A percentile compares a stretch with the other conserved stretches of the same genome.
phyloP scores from a whole-genome alignment of 30 jellyfish, hydroid and myxozoan genomes.

The Catostylus mosaicus region DNA sequence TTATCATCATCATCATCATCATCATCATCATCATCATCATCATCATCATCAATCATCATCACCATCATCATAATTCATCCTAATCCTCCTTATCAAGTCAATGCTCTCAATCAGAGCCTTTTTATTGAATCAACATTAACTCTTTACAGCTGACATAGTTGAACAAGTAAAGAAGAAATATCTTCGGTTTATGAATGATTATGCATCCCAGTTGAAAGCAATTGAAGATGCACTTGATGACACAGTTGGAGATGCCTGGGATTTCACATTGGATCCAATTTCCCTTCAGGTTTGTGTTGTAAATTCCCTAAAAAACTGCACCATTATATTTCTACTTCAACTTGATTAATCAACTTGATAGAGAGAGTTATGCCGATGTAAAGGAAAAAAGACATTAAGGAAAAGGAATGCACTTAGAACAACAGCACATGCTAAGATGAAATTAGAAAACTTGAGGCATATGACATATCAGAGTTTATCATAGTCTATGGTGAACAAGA shows the following conservation, averaged over 20 bases:
- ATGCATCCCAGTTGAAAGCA: constrained; percentile 94
- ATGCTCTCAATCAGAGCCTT: not conserved
- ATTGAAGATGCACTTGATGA: constrained; percentile 98
- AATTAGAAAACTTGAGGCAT: no score
- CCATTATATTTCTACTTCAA: no score
- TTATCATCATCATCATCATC: not conserved
- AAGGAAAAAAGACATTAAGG: no score
- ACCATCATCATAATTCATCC: not conserved
- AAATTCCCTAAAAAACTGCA: not conserved
- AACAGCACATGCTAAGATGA: no score
- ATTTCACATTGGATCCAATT: constrained; percentile 95
- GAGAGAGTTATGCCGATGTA: no score
- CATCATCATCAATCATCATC: not conserved
- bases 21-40: not conserved
- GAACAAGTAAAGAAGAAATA: constrained; percentile 93
- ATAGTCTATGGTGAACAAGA: no score
- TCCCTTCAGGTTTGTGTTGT: constrained; percentile 75
- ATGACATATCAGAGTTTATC: no score
- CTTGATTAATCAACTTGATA: no score
- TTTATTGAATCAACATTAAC: not conserved
- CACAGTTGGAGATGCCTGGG: constrained; percentile 97
- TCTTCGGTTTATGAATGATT: constrained; percentile 84
- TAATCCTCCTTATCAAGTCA: not conserved
- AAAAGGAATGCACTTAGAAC: no score
- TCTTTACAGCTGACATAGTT: constrained; percentile 71